phyloP scores from a whole-genome alignment of 2,797 vertebrate species.

The Anabas testudineus region DNA sequence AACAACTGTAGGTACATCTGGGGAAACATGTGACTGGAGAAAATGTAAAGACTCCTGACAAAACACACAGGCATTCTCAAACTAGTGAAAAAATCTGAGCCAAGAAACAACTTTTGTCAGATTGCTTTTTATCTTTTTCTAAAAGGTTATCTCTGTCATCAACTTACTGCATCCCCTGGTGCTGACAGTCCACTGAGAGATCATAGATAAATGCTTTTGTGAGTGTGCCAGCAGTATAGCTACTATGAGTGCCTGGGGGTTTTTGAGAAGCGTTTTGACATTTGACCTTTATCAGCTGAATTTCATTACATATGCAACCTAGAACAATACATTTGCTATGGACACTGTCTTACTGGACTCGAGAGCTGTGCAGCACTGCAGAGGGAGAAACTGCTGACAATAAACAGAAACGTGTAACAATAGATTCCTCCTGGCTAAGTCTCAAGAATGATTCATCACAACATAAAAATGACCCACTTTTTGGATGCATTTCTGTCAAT shows the following conservation, averaged over 20 bases:
- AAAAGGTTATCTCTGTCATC: slow-evolving; percentile 72
- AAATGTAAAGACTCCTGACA: slow-evolving; percentile 18
- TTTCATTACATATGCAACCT: slow-evolving; percentile 37
- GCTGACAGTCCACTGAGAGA: slow-evolving; percentile 42
- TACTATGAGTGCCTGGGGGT: slow-evolving; percentile 4
- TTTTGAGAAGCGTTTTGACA: slow-evolving; percentile 37
- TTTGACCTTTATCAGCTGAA: slow-evolving; percentile 51
- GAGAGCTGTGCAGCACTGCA: slow-evolving; percentile 28
- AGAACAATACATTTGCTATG: slow-evolving; percentile 2
- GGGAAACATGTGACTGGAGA: slow-evolving; percentile 16
- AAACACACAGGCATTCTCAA: slow-evolving; percentile 5
- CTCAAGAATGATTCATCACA: slow-evolving; percentile 62
- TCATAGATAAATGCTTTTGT: slow-evolving; percentile 38
- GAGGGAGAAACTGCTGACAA: slow-evolving; percentile 50
- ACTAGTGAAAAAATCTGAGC: slow-evolving; percentile 21
- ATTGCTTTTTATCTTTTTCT: slow-evolving; percentile 42
- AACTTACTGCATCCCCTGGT: slow-evolving; percentile 35
- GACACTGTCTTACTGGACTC: slow-evolving; percentile 16
- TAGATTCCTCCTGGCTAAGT: slow-evolving; percentile 42
- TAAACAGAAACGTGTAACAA: slow-evolving; percentile 56
- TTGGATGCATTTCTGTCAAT: slow-evolving; percentile 28
- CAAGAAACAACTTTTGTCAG: slow-evolving; percentile 32
- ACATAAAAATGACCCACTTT: slow-evolving; percentile 52
- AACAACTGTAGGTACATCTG: slow-evolving; percentile 17
- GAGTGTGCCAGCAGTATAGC: slow-evolving; percentile 9